Conservation (phyloP, 2,113 vertebrate species). For the Heloderma charlesbogerti region DNA sequence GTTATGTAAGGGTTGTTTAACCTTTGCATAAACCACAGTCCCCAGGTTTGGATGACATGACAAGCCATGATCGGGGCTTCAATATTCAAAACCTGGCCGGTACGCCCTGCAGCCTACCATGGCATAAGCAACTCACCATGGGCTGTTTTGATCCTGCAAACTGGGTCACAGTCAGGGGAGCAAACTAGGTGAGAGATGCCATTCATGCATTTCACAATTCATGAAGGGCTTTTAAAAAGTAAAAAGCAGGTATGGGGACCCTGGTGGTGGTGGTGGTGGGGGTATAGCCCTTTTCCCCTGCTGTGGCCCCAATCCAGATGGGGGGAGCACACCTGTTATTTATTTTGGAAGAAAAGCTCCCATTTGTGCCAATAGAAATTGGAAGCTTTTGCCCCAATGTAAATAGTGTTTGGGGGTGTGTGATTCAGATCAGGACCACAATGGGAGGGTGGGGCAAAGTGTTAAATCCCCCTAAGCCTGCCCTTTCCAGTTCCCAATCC, state of each 20-base stretch:
- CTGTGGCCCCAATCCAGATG: neutral
- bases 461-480: neutral
- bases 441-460: neutral
- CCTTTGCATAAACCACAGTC: no score
- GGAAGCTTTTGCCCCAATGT: neutral
- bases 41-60: no score
- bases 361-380: neutral
- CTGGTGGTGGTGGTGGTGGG: neutral
- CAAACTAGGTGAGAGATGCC: neutral
- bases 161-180: neutral
- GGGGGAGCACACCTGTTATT: neutral
- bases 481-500: no score
- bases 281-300: neutral
- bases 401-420: neutral
- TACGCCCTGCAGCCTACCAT: no score
- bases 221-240: neutral
- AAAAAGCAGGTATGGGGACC: neutral
- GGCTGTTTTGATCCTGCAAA: no score
- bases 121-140: no score
- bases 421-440: neutral
- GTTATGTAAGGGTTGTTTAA: no score
- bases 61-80: no score
- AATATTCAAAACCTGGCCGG: no score
- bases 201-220: neutral
- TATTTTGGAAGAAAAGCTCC: neutral